Conservation (phyloP, 2,888 invertebrate genomes). For the Dione vanillae region DNA sequence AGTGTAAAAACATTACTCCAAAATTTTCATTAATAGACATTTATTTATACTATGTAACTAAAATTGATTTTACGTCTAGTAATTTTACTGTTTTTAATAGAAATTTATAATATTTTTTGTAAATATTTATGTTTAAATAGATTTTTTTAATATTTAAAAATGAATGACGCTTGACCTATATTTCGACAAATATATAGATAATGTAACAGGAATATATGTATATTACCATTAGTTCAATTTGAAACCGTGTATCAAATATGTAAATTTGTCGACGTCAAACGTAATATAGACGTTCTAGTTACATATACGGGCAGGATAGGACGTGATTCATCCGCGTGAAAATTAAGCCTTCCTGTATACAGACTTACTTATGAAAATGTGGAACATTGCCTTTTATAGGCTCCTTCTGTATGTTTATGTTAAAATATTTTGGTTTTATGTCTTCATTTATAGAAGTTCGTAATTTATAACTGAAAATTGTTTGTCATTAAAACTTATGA, state of each 20-base stretch:
- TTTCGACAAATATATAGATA: too few species aligned
- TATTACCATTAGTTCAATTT: constrained; percentile 1
- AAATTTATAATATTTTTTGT: too few species aligned
- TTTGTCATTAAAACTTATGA: neutral
- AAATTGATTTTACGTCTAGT: too few species aligned
- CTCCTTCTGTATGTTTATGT: neutral
- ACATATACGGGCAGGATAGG: constrained; percentile 12
- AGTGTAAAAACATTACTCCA: too few species aligned
- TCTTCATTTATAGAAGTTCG: neutral
- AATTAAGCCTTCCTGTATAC: constrained; percentile 10
- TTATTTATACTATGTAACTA: too few species aligned
- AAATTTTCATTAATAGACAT: too few species aligned
- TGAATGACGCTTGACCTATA: too few species aligned
- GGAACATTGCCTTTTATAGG: constrained; percentile 4
- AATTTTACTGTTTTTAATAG: too few species aligned
- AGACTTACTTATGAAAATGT: constrained; percentile 12
- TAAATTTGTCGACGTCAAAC: constrained; percentile 18
- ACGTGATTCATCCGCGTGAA: constrained; percentile 17
- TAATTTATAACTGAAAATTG: neutral
- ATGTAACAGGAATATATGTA: neutral
- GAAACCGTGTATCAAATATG: neutral
- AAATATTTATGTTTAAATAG: too few species aligned
- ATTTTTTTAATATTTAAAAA: too few species aligned
- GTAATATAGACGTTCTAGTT: constrained; percentile 15
- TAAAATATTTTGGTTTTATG: neutral